phyloP scores from a whole-genome alignment of 2,113 vertebrate species.

The Piprites chloris region DNA sequence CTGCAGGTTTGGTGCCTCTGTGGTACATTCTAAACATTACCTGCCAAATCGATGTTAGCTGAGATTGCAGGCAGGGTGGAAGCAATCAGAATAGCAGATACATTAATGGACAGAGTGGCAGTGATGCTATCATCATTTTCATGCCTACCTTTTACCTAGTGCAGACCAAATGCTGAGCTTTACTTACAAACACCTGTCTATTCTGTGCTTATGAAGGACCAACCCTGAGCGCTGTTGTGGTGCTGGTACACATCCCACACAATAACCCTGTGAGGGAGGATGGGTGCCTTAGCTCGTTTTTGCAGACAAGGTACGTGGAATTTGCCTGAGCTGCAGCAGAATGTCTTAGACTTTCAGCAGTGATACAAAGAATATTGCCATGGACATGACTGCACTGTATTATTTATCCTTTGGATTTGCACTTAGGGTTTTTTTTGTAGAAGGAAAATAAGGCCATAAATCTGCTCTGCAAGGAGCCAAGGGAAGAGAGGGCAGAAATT shows the following conservation, averaged over 20 bases:
- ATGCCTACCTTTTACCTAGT: not conserved
- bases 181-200: not conserved
- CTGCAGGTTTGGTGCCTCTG: not conserved
- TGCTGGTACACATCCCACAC: not conserved
- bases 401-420: constrained; percentile 46
- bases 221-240: not conserved
- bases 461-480: constrained; percentile 10
- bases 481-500: constrained; percentile 1
- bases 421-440: constrained; percentile 34
- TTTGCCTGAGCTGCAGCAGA: not conserved
- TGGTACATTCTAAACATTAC: not conserved
- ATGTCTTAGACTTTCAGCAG: not conserved
- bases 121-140: not conserved
- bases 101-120: not conserved
- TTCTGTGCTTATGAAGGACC: not conserved
- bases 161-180: not conserved
- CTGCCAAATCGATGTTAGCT: not conserved
- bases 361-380: not conserved
- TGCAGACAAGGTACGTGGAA: not conserved
- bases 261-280: not conserved
- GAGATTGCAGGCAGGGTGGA: not conserved
- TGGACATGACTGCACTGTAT: not conserved
- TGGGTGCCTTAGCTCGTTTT: not conserved
- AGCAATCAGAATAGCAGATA: not conserved
- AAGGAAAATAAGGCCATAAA: constrained; percentile 35